Percentiles rank a stretch among this genome's conserved stretches.
phyloP scores from a whole-genome alignment of 2,113 vertebrate genomes.

The Marmota monax region DNA sequence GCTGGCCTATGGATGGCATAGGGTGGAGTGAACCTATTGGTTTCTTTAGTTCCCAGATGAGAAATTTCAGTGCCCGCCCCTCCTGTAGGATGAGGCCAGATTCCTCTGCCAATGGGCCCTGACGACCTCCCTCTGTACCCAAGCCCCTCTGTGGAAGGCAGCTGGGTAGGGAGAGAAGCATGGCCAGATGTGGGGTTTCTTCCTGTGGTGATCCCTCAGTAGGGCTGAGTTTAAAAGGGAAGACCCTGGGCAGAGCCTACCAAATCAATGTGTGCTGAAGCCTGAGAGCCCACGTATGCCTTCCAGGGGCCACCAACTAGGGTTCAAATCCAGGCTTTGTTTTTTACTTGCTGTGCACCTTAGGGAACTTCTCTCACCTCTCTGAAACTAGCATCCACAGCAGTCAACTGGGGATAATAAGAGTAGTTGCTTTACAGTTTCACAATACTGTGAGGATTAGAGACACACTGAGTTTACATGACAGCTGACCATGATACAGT shows the following conservation, averaged over 20 bases:
- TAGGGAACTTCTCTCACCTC: not conserved
- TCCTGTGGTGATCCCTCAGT: not conserved
- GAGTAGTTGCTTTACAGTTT: not conserved
- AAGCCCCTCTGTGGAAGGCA: not conserved
- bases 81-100: not conserved
- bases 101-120: not conserved
- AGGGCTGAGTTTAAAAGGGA: not conserved
- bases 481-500: not conserved
- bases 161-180: not conserved
- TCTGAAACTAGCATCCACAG: not conserved
- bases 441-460: not conserved
- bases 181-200: not conserved
- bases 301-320: not conserved
- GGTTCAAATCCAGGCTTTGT: not conserved
- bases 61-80: not conserved
- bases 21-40: not conserved
- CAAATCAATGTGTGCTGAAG: not conserved
- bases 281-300: not conserved
- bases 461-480: not conserved
- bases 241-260: not conserved
- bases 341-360: slow-evolving; percentile 12
- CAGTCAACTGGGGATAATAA: not conserved
- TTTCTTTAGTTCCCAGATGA: not conserved
- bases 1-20: not conserved
- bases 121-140: not conserved